phyloP scores from a whole-genome alignment of 1,140 invertebrate genomes.

The Lordiphosa collinella region DNA sequence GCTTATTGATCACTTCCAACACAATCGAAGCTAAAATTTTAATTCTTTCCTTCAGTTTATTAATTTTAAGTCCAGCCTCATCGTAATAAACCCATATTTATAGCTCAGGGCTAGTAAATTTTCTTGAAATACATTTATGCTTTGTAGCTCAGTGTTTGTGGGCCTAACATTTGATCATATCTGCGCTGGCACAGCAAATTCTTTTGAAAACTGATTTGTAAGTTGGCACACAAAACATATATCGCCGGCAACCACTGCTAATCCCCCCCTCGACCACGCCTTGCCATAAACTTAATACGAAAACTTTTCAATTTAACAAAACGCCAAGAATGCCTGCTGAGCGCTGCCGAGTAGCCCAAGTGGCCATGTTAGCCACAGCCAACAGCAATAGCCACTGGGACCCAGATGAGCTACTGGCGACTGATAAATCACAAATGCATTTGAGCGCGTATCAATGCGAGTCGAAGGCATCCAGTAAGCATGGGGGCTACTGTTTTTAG shows the following conservation, averaged over 20 bases:
- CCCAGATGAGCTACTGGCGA: conserved; percentile 64
- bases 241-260: conserved; percentile 1
- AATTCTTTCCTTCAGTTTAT: too few relatives aligned
- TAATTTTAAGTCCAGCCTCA: not conserved
- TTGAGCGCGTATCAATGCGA: conserved; percentile 64
- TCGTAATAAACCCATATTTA: not conserved
- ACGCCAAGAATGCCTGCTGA: conserved; percentile 65
- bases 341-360: conserved; percentile 36
- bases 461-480: conserved; percentile 13
- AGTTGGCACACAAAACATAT: conserved; percentile 51
- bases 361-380: conserved; percentile 31
- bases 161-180: conserved; percentile 52
- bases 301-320: conserved; percentile 70
- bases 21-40: not conserved
- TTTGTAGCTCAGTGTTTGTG: conserved; percentile 28
- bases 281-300: conserved; percentile 64
- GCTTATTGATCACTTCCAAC: too few relatives aligned
- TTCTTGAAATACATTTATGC: too few relatives aligned
- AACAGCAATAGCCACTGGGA: conserved; percentile 27
- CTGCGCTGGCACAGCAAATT: conserved; percentile 24
- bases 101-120: not conserved
- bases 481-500: conserved; percentile 46
- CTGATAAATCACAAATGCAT: conserved; percentile 76
- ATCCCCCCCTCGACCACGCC: conserved; percentile 8
- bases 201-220: conserved; percentile 64